phyloP scores from a whole-genome alignment of 2,888 invertebrate species.

The Cryptus viduatorius region DNA sequence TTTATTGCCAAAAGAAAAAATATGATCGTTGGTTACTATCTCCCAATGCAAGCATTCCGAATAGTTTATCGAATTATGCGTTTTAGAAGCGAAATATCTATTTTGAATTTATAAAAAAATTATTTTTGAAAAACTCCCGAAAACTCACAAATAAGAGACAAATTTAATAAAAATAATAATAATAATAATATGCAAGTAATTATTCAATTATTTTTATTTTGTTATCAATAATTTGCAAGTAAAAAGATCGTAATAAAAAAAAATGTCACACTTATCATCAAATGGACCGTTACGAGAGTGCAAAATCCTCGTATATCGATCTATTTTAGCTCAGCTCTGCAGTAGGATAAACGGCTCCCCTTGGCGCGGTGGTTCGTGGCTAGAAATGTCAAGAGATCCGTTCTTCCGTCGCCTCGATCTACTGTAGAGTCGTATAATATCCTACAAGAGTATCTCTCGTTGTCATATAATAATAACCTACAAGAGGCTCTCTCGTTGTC shows the following conservation, averaged over 20 bases:
- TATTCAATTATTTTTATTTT: too few species aligned
- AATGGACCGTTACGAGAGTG: background rate
- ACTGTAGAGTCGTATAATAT: constrained; percentile 17
- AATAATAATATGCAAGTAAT: too few species aligned
- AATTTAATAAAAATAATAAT: too few species aligned
- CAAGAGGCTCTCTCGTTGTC: constrained; percentile 77
- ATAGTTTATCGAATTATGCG: too few species aligned
- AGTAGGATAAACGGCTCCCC: constrained; percentile 2
- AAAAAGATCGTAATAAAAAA: background rate
- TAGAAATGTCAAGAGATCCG: constrained; percentile 33
- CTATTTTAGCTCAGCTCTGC: background rate
- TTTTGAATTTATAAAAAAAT: too few species aligned
- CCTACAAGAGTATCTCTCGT: constrained; percentile 71
- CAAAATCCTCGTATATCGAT: background rate
- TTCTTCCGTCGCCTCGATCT: constrained; percentile 9
- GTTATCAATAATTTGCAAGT: too few species aligned
- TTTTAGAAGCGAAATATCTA: too few species aligned
- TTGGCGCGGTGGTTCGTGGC: background rate
- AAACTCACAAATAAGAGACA: too few species aligned
- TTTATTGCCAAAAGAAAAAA: background rate
- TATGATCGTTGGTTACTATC: background rate
- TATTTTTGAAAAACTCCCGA: too few species aligned
- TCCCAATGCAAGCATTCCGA: too few species aligned
- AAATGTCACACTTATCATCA: background rate
- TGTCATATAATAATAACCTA: constrained; percentile 74